Conservation (phyloP, 2,113 vertebrate genomes). For the Hippocampus zosterae region DNA sequence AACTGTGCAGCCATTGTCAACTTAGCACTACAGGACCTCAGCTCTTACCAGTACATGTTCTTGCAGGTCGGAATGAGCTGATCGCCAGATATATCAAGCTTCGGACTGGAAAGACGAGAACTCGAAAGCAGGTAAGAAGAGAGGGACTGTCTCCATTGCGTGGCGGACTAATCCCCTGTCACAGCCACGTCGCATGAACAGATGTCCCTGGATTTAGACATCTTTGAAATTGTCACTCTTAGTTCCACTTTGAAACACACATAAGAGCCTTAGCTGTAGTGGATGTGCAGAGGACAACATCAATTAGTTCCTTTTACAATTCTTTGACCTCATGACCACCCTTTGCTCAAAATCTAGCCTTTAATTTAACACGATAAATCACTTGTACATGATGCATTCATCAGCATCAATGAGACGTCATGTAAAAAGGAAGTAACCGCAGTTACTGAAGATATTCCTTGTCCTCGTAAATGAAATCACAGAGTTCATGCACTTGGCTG, state of each 20-base stretch:
- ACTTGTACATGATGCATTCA: neutral
- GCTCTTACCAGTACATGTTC: slow-evolving; percentile 1
- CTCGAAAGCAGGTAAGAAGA: slow-evolving; percentile 94
- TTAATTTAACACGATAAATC: neutral
- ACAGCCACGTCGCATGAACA: slow-evolving; percentile 24
- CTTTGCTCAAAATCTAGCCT: slow-evolving; percentile 3
- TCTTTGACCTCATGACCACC: slow-evolving; percentile 1
- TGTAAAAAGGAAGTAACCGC: neutral
- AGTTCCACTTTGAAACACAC: neutral
- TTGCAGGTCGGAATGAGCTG: slow-evolving; percentile 93
- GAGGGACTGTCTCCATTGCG: slow-evolving; percentile 4
- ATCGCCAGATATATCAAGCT: slow-evolving; percentile 99
- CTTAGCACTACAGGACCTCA: neutral
- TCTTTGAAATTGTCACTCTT: slow-evolving; percentile 12
- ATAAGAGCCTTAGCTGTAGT: neutral
- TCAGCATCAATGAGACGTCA: neutral
- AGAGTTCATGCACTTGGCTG: slow-evolving; percentile 25
- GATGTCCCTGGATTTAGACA: slow-evolving; percentile 17
- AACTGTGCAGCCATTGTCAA: neutral
- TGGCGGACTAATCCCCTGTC: slow-evolving; percentile 20
- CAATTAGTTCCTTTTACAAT: slow-evolving; percentile 4
- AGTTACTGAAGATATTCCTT: slow-evolving; percentile 7
- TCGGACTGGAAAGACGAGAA: slow-evolving; percentile 97
- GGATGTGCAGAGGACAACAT: neutral
- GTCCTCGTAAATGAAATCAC: slow-evolving; percentile 20